Conservation (phyloP, 2,113 vertebrate species). For the Bufo bufo region DNA sequence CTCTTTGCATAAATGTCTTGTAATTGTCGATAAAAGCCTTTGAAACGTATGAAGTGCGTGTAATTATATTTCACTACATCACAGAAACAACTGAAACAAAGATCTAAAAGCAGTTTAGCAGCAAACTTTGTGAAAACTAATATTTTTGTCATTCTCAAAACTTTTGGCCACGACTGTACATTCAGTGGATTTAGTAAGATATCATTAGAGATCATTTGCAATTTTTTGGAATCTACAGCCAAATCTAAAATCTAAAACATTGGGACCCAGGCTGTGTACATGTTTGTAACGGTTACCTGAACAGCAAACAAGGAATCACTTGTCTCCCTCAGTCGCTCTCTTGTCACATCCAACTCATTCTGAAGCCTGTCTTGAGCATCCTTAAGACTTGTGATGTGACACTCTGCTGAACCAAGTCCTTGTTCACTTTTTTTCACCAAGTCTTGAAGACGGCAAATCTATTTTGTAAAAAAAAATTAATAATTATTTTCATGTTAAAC, state of each 20-base stretch:
- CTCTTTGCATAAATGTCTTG: too few species aligned
- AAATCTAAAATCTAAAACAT: neutral
- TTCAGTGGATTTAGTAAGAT: neutral
- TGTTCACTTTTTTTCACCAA: conserved; percentile 86
- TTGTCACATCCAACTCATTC: conserved; percentile 89
- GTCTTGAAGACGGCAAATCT: conserved; percentile 84
- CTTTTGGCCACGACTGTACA: too few species aligned
- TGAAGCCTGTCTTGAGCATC: conserved; percentile 92
- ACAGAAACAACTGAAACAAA: too few species aligned
- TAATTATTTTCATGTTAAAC: neutral
- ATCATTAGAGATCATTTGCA: neutral
- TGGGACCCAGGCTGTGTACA: neutral
- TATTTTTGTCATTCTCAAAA: too few species aligned
- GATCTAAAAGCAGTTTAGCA: too few species aligned
- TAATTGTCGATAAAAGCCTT: too few species aligned
- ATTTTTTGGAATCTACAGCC: neutral
- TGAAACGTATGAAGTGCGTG: too few species aligned
- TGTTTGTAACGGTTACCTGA: conserved; percentile 76
- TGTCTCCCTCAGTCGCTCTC: conserved; percentile 87
- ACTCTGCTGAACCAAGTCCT: conserved; percentile 85
- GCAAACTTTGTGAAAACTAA: too few species aligned
- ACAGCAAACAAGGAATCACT: conserved; percentile 88
- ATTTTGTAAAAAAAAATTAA: neutral
- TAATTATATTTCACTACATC: too few species aligned
- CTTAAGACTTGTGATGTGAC: conserved; percentile 88